Conservation (phyloP, 2,797 vertebrate species). For the Mormyrops attenuatus region DNA sequence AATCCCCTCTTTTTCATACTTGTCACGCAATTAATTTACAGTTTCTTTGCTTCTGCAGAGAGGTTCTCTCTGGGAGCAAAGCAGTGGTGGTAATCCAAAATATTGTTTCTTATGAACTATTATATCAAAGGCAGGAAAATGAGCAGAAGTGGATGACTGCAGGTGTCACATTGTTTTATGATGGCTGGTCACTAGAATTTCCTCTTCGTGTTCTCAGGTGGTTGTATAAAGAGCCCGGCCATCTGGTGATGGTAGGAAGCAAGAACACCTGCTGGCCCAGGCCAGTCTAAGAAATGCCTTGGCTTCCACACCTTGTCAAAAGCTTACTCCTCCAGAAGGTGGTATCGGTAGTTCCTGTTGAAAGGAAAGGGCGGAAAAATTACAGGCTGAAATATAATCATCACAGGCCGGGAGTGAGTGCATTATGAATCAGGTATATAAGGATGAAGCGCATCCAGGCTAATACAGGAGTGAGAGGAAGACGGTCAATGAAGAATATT, state of each 20-base stretch:
- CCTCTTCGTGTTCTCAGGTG: background rate
- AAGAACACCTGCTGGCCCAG: background rate
- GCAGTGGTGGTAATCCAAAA: background rate
- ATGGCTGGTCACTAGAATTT: background rate
- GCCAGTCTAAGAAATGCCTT: background rate
- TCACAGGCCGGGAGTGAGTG: background rate
- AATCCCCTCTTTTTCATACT: background rate
- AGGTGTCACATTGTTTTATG: background rate
- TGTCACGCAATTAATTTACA: background rate
- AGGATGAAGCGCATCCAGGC: background rate
- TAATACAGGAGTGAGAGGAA: background rate
- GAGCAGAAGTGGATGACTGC: background rate
- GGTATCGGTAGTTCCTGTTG: background rate
- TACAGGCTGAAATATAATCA: background rate
- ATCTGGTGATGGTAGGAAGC: background rate
- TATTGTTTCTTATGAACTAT: background rate
- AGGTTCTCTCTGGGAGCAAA: background rate
- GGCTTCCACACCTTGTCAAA: background rate
- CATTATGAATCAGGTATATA: background rate
- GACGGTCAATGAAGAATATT: background rate
- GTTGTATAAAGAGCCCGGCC: background rate
- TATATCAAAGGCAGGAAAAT: background rate
- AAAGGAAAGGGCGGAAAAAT: background rate
- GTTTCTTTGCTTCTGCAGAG: background rate
- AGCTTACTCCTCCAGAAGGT: background rate